Evolutionary conservation across 2,113 vertebrate species (phyloP).

Genomic region (Semnornis frantzii): DNA sequence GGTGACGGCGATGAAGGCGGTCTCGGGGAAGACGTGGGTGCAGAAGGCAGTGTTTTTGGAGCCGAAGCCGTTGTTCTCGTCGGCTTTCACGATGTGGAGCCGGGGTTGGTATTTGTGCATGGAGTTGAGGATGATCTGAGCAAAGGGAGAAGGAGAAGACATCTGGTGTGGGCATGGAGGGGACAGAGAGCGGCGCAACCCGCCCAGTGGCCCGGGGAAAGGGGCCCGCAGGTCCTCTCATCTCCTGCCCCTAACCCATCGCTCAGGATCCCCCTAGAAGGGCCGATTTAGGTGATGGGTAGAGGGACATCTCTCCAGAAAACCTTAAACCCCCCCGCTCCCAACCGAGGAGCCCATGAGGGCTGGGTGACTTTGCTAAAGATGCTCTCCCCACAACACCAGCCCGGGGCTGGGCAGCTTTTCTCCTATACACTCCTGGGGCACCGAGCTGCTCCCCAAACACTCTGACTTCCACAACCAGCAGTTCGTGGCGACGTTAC

Average conservation of each 20-base stretch:
- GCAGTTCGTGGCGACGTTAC: too few species aligned
- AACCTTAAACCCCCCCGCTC: fast-evolving
- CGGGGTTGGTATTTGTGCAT: constrained; percentile 99
- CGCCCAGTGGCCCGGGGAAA: fast-evolving
- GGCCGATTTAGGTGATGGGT: too few species aligned
- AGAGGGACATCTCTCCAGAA: not conserved
- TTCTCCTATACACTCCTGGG: fast-evolving
- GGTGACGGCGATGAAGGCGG: constrained; percentile 95
- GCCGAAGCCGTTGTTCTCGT: constrained; percentile 98
- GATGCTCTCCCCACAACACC: fast-evolving
- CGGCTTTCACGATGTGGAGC: constrained; percentile 98
- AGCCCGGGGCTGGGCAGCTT: not conserved
- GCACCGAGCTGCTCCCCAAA: not conserved
- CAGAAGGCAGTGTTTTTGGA: constrained; percentile 99
- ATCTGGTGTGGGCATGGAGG: not conserved
- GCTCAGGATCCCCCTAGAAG: not conserved
- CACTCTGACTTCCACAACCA: not conserved
- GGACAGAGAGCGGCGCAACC: fast-evolving
- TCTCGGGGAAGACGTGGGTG: constrained; percentile 96
- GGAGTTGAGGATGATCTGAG: constrained; percentile 96
- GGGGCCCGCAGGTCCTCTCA: not conserved
- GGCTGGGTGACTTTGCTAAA: fast-evolving
- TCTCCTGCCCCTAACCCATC: not conserved
- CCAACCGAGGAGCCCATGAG: not conserved
- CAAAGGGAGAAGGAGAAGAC: not conserved